Base-by-base conservation (phyloP, 2,113 vertebrate genomes). In the Myanophis thanlyinensis region DNA sequence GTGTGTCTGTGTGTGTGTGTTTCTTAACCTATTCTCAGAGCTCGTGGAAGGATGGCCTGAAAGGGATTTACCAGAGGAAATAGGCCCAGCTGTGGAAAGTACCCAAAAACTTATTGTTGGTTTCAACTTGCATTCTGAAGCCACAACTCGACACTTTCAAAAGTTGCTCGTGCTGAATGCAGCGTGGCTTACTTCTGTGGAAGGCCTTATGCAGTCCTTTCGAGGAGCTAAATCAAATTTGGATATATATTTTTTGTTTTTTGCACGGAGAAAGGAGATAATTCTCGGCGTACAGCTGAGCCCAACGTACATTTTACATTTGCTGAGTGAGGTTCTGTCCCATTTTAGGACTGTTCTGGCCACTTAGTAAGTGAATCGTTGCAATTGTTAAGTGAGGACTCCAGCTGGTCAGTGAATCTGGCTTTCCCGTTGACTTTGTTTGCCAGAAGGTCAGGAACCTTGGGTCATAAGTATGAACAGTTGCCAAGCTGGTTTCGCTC, bases 31-130 rank as follows among this genome's bases (percentile, higher is more conserved):
- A 30, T 48, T 85, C 25, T 85, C 44, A 40, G 6, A 27, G 30
- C 51, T 89, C 30, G 27, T 8, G 6, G 2, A n/a, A 87, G 67
- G 44, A 7, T 56, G 35, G 54, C 27, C 67, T 1, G 9, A 0
- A 11, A 40, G 91, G 87, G 62, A 89, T 48, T 92, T 92, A 92
- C 91, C 91, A 85, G 91, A 54, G 87, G 91, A 92, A 89, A 59
- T 54, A 49, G 35, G 25, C 54, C 54, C 86, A 89, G 10, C 91
- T 25, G 12, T 18, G 91, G 91, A 92, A 92, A 92, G 91, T 85
- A 92, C 91, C 91, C 46, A 89, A 92, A 92, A 92, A 56, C 11
- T 85, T 89, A 20, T 23, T 53, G 23, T 54, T 9, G 40, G 27
- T 49, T 89, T 89, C 44, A 11, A 52, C 11, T 30, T 80, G 35